Percentiles rank a stretch among this genome's conserved stretches.
These are phyloP conservation scores for Acestrorhynchus altus DNA, from an alignment of 2,797 vertebrate species.

Conservation along the genomic window DNA sequence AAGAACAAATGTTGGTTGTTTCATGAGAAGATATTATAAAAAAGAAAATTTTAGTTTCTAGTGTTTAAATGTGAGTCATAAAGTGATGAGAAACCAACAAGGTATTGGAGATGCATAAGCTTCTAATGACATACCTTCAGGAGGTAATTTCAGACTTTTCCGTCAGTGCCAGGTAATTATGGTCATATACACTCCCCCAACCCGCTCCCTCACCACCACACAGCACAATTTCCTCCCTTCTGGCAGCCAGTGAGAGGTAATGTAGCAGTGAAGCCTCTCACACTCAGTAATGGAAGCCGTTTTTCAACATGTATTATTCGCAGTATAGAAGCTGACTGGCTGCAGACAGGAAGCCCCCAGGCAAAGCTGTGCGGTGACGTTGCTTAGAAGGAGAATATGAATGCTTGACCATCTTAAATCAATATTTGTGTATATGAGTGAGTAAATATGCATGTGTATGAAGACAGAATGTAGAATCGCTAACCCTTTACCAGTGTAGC, in stretches of 20 bases:
- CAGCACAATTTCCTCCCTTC: slow-evolving; percentile 11
- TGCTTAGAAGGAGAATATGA: slow-evolving; percentile 17
- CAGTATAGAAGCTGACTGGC: slow-evolving; percentile 25
- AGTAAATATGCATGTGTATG: neutral
- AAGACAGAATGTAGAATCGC: neutral
- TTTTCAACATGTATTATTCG: slow-evolving; percentile 45
- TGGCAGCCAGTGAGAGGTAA: slow-evolving; percentile 31
- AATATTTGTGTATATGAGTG: neutral
- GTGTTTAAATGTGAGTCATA: neutral
- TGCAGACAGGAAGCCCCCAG: slow-evolving; percentile 17
- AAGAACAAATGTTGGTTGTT: too few species aligned
- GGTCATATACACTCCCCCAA: neutral
- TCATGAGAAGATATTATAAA: too few species aligned
- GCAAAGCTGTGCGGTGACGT: slow-evolving; percentile 14
- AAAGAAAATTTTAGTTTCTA: neutral
- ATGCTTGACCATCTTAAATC: neutral
- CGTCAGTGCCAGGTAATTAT: slow-evolving; percentile 13
- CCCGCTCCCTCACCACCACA: slow-evolving; percentile 9
- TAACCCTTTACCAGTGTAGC: neutral
- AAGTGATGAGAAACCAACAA: neutral
- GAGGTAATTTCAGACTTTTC: neutral
- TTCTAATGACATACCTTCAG: neutral
- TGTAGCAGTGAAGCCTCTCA: slow-evolving; percentile 31
- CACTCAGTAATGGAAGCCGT: slow-evolving; percentile 28
- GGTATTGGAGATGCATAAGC: neutral